Evolutionary conservation across 35 echinoderm and acorn worm genomes (phyloP).

Genomic region (Apostichopus parvimensis): DNA sequence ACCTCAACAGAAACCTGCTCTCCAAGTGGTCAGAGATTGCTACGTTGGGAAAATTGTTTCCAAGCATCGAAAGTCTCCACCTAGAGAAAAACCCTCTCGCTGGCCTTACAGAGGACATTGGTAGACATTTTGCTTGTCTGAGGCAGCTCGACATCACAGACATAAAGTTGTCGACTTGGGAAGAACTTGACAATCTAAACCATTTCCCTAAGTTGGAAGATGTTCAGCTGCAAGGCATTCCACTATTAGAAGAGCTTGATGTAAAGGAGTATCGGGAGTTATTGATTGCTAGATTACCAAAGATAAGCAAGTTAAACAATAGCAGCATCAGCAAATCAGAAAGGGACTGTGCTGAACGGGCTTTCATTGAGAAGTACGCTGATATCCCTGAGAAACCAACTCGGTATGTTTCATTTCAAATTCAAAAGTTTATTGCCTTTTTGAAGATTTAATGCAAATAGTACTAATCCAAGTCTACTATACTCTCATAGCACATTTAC

Average conservation of each 20-base stretch:
- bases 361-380: background rate
- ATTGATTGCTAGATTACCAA: constrained; percentile 16
- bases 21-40: constrained; percentile 6
- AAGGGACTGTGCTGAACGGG: background rate
- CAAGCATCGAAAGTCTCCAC: background rate
- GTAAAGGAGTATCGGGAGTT: background rate
- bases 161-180: constrained; percentile 11
- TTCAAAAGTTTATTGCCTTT: too few species aligned
- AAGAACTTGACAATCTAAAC: constrained; percentile 19
- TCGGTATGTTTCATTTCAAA: background rate
- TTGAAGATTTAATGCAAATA: too few species aligned
- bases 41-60: background rate
- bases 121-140: background rate
- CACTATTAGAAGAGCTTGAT: background rate
- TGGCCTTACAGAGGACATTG: background rate
- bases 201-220: background rate
- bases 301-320: background rate
- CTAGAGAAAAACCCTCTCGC: background rate
- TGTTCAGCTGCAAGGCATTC: background rate
- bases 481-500: too few species aligned
- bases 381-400: constrained; percentile 14
- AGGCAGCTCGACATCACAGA: background rate
- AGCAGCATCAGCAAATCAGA: background rate
- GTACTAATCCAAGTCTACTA: too few species aligned
- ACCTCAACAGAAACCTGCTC: background rate